Base-by-base conservation (phyloP, 2,113 vertebrate genomes). In the Lycocorax pyrrhopterus region DNA sequence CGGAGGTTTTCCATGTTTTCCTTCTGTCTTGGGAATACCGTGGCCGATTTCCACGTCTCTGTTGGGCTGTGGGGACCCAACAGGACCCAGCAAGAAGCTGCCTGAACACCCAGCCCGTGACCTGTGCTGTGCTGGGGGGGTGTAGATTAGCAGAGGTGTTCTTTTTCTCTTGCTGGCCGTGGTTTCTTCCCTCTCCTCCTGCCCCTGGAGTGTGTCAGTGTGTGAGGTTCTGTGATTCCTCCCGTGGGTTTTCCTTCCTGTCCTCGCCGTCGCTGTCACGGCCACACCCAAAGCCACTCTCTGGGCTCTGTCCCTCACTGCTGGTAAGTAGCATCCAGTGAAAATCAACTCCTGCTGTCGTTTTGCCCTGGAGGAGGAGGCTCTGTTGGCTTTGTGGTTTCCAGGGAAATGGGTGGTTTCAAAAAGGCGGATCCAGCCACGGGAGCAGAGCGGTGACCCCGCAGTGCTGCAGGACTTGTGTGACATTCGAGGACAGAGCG, bases 11-110 rank as follows among this genome's bases (percentile, higher is more conserved):
- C n/a, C 46, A 4, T 64, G 13, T 95, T 95, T 75, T 59, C 94
- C 93, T 86, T 66, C n/a, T 89, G 91, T 90, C 58, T 62, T 4
- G 46, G 87, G 83, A 75, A 67, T n/a, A 22, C 62, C 9, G 41
- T 76, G 66, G 27, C 69, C 20, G 64, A 21, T 93, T 92, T 49
- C 80, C 58, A 60, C 37, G 2, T 58, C 64, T 55, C 90, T 82
- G 83, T 92, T 88, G 92, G 93, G 76, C 46, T 73, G 6, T 35
- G 0, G 0, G 41, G 17, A 75, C 64, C 82, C 89, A 93, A 78
- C 73, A 95, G 92, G 63, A 89, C 32, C 64, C 96, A 94, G 96
- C 94, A 93, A 96, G 95, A 37, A 88, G 15, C 13, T 79, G 67
- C 58, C 81, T 80, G 93, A 91, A 80, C 86, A 74, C 76, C 68